A percentile compares a stretch with the other conserved stretches of the same genome.
phyloP scores from a whole-genome alignment of 2,113 vertebrate species.

The Laticauda colubrina region DNA sequence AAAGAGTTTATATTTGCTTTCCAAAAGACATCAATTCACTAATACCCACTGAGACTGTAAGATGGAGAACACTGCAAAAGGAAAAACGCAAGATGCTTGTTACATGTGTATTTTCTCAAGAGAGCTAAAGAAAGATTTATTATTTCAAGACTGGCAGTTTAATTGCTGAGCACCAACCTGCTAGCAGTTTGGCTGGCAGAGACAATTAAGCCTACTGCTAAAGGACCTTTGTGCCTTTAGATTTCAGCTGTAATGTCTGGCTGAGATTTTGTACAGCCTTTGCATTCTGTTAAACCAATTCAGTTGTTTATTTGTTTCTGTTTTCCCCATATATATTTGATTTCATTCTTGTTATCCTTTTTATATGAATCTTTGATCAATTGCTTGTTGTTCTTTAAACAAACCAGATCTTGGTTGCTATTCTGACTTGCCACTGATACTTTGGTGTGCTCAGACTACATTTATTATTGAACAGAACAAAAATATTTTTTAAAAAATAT shows the following conservation, averaged over 20 bases:
- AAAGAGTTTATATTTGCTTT: not conserved
- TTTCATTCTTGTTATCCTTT: constrained; percentile 41
- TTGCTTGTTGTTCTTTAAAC: not conserved
- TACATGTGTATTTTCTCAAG: not conserved
- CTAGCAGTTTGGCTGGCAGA: not conserved
- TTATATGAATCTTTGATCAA: constrained; percentile 7
- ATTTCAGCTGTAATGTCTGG: constrained; percentile 45
- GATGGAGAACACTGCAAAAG: not conserved
- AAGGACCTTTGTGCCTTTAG: constrained; percentile 36
- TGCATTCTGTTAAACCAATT: constrained; percentile 45
- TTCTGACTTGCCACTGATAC: not conserved
- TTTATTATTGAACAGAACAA: not conserved
- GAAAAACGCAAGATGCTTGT: constrained; percentile 5
- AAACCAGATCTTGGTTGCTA: not conserved
- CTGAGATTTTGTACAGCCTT: constrained; percentile 48
- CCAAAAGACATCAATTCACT: not conserved
- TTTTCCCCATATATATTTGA: not conserved
- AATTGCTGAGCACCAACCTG: constrained; percentile 11
- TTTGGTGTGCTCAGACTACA: not conserved
- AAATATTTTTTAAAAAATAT: not conserved
- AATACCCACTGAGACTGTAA: not conserved
- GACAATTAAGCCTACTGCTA: constrained; percentile 10
- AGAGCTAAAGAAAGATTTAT: constrained; percentile 7
- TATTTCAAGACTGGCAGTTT: constrained; percentile 1
- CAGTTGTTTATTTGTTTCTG: constrained; percentile 47